These are phyloP conservation scores for Troides helena DNA, from an alignment of 2,888 invertebrate genomes.

Conservation along the genomic window DNA sequence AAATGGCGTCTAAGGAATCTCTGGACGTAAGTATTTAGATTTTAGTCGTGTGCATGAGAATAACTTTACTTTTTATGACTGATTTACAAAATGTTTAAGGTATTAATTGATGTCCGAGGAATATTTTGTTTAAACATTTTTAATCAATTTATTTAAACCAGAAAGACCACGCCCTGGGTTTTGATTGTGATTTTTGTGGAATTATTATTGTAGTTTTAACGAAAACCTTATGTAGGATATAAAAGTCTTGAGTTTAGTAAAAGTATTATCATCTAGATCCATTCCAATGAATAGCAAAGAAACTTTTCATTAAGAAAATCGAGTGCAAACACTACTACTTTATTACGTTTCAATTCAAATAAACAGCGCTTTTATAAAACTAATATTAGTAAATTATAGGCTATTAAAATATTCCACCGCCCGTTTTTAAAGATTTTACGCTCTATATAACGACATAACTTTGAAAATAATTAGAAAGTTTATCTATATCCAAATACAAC, in stretches of 20 bases:
- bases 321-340: neutral
- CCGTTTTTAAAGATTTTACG: too few relatives aligned
- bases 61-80: constrained; percentile 33
- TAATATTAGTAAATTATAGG: neutral
- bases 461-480: too few relatives aligned
- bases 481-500: too few relatives aligned
- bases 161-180: constrained; percentile 41
- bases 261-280: neutral
- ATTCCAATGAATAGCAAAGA: neutral
- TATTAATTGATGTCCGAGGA: neutral
- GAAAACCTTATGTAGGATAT: neutral
- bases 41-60: constrained; percentile 39
- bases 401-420: too few relatives aligned
- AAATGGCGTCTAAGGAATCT: constrained; percentile 80
- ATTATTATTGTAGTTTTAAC: constrained; percentile 14
- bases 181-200: constrained; percentile 22
- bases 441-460: too few relatives aligned
- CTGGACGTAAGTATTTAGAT: constrained; percentile 69
- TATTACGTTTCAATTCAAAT: neutral
- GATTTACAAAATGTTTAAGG: constrained; percentile 6
- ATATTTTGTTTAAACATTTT: neutral
- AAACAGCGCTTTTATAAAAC: neutral
- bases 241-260: constrained; percentile 6
- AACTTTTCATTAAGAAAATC: constrained; percentile 13
- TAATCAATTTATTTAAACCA: constrained; percentile 22